Evolutionary conservation across 2,797 vertebrate genomes (phyloP).

Genomic region (Molossus alvarezi): DNA sequence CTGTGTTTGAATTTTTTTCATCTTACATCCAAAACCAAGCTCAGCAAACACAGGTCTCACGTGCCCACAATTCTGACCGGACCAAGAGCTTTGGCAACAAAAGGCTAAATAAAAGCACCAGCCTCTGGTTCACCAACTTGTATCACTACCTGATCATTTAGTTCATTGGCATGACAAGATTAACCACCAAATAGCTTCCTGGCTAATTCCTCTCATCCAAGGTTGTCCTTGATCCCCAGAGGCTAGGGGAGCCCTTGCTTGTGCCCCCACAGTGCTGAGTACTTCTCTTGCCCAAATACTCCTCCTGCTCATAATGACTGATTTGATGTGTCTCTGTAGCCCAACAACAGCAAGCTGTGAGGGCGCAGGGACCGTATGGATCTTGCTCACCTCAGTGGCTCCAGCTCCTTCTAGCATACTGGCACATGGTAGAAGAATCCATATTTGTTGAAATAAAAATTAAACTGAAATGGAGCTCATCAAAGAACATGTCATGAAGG

Average conservation of each 20-base stretch:
- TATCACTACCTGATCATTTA: neutral
- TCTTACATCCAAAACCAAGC: neutral
- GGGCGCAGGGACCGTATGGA: neutral
- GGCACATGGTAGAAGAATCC: neutral
- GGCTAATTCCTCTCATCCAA: neutral
- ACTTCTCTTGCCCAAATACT: neutral
- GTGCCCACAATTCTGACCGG: neutral
- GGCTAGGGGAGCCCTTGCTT: neutral
- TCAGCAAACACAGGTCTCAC: neutral
- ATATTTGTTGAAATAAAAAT: slow-evolving; percentile 15
- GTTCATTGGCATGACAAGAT: neutral
- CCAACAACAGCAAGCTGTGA: neutral
- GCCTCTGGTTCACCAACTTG: neutral
- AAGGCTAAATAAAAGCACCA: neutral
- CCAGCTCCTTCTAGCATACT: neutral
- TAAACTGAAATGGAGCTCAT: slow-evolving; percentile 21
- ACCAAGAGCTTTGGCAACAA: slow-evolving; percentile 2
- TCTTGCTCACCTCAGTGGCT: neutral
- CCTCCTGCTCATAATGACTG: neutral
- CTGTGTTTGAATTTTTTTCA: slow-evolving; percentile 3
- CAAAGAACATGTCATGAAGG: neutral
- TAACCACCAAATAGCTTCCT: neutral
- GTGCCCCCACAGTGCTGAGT: neutral
- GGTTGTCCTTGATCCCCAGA: neutral
- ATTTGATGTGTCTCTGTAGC: neutral